Evolutionary conservation across 2,888 invertebrate species (phyloP).

Genomic region (Drosophila cognata): DNA sequence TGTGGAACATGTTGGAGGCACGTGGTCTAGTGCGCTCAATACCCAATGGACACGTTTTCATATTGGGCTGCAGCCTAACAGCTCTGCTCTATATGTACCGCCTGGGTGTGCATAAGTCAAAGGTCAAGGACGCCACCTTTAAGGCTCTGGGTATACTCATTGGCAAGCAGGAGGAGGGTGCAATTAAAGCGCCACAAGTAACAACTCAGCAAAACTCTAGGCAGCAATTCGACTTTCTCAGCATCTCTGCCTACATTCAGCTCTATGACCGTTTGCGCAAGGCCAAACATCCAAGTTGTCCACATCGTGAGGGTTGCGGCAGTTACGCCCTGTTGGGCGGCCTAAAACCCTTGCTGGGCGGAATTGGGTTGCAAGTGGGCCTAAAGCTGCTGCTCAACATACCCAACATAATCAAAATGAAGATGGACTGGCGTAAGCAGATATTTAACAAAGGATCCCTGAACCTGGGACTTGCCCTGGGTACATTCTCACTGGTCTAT

Average conservation of each 20-base stretch:
- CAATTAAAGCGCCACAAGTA: slow-evolving; percentile 29
- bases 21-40: slow-evolving; percentile 87
- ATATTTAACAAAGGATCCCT: slow-evolving; percentile 87
- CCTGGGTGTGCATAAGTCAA: slow-evolving; percentile 85
- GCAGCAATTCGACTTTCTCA: slow-evolving; percentile 39
- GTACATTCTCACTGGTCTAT: slow-evolving; percentile 88
- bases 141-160: slow-evolving; percentile 87
- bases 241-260: slow-evolving; percentile 59
- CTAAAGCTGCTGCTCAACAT: slow-evolving; percentile 87
- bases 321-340: slow-evolving; percentile 86
- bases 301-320: slow-evolving; percentile 87
- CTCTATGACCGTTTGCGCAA: slow-evolving; percentile 75
- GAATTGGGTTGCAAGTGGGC: slow-evolving; percentile 87
- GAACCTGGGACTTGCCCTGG: slow-evolving; percentile 88
- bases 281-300: slow-evolving; percentile 85
- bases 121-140: slow-evolving; percentile 86
- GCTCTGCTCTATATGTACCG: slow-evolving; percentile 87
- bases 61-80: slow-evolving; percentile 88
- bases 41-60: slow-evolving; percentile 88
- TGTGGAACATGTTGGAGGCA: slow-evolving; percentile 89
- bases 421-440: slow-evolving; percentile 85
- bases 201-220: slow-evolving; percentile 22
- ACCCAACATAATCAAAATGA: slow-evolving; percentile 86
- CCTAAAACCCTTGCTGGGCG: slow-evolving; percentile 87
- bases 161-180: slow-evolving; percentile 87